Base-by-base conservation (phyloP, 2,888 invertebrate species). In the Parelbella ahira region DNA sequence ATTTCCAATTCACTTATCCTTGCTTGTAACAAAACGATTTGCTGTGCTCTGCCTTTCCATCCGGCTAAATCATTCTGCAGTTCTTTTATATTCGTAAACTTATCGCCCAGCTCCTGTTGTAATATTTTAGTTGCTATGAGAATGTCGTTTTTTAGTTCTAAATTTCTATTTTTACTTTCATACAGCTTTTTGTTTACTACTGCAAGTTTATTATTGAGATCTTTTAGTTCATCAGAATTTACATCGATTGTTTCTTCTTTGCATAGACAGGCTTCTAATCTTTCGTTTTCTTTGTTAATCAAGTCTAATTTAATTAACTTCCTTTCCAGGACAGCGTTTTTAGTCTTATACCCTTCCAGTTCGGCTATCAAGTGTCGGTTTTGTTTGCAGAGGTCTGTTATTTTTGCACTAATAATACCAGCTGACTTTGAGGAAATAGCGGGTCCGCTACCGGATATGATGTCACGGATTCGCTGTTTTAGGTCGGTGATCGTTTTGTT, bases 31-130 rank as follows among this genome's bases (percentile, higher is more conserved):
- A 90, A 73, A 0, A 91, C 68, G 45, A 95, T 93, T 60, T 93
- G 92, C 58, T 94, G 93, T 1, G 94, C 93, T 49, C 94, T 87
- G 0, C 95, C 94, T 50, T 93, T 91, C 94, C 94, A 95, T 5
- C 90, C 90, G 25, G 89, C 83, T 33, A 89, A 74, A 45, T 89
- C 86, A 52, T 88, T 88, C 32, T 88, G 88, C 18, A 93, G 63
- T 36, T 88, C 86, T 54, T 90, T 90, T 4, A 93, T 82, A 55
- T 90, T 91, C 1, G 89, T 90, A 23, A 93, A 90, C 53, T 88
- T 89, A 42, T 94, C 93, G 0, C 95, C 95, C 7, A 93, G 82
- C 76, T 95, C 95, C 64, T 92, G 92, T 57, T 92, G 91, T 8
- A 95, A 64, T 48, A 93, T 90, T 79, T 93, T 94, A 8, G 93